Conservation (phyloP, 2,113 vertebrate genomes). For the Albula goreensis region DNA sequence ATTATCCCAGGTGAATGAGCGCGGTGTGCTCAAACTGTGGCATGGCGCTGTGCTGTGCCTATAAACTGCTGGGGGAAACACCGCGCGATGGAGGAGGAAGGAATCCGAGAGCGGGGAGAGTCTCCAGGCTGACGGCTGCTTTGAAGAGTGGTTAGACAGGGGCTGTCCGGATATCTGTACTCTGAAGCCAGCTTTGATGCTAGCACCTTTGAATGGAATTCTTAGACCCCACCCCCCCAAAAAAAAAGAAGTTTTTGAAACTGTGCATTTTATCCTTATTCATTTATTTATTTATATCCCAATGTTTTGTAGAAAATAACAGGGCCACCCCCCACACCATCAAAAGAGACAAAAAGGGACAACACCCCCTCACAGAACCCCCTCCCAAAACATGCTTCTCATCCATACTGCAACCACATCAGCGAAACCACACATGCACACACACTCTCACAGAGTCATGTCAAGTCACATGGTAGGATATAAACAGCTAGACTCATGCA, state of each 20-base stretch:
- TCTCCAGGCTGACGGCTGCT: background rate
- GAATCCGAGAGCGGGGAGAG: background rate
- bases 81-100: background rate
- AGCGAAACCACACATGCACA: background rate
- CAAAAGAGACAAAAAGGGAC: background rate
- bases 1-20: background rate
- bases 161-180: conserved; percentile 26
- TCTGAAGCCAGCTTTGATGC: conserved; percentile 21
- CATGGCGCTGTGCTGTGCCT: background rate
- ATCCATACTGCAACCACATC: background rate
- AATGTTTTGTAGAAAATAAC: background rate
- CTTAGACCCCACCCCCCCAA: background rate
- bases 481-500: no score
- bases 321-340: background rate
- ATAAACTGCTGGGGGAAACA: background rate
- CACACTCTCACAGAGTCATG: no score
- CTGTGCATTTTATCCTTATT: background rate
- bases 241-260: background rate
- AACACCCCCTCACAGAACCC: background rate
- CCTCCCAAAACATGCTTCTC: background rate
- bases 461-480: no score
- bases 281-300: background rate
- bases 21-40: background rate
- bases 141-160: conserved; percentile 27
- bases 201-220: conserved; percentile 8